phyloP scores from a whole-genome alignment of 2,113 vertebrate species.

The Mystacornis crossleyi region DNA sequence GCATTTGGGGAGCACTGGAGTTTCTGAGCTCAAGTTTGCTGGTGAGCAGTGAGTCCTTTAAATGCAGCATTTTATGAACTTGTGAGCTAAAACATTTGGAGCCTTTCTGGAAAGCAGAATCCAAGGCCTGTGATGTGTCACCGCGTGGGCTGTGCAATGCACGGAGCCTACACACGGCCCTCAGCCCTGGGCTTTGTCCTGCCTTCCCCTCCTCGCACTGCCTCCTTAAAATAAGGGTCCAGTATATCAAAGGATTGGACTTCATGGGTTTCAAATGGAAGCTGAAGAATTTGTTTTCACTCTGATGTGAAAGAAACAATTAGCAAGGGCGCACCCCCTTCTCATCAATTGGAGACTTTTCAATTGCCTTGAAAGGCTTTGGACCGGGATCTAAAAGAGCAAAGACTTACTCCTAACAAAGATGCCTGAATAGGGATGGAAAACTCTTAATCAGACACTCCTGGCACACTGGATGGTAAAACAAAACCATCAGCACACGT shows the following conservation, averaged over 20 bases:
- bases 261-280: neutral
- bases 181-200: neutral
- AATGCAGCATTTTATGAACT: neutral
- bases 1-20: neutral
- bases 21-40: neutral
- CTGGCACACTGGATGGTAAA: neutral
- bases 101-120: neutral
- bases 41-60: neutral
- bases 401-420: neutral
- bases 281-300: slow-evolving; percentile 35
- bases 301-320: slow-evolving; percentile 19
- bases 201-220: neutral
- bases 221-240: neutral
- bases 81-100: neutral
- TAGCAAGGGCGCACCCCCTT: neutral
- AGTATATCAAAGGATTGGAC: neutral
- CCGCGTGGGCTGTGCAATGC: fast-evolving
- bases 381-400: slow-evolving; percentile 43
- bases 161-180: neutral
- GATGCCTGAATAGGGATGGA: neutral
- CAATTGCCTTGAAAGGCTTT: slow-evolving; percentile 30
- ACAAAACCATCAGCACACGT: neutral
- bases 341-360: neutral
- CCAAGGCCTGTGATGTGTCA: neutral
- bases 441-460: neutral